These are phyloP conservation scores for Gymnoscopelus braueri DNA, from an alignment of 2,797 vertebrate species.

Conservation along the genomic window DNA sequence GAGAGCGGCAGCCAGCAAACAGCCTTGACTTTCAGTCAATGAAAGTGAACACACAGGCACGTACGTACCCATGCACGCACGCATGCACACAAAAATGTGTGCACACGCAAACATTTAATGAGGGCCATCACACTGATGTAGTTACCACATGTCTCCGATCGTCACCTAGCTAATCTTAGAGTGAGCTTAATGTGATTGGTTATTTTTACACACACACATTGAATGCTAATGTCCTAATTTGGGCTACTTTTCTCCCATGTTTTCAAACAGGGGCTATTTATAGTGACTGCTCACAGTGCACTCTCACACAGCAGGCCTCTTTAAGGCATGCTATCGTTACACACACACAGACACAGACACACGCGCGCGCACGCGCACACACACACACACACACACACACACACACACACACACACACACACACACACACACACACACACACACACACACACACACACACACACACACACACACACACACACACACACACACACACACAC, in stretches of 20 bases:
- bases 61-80: slow-evolving; percentile 4
- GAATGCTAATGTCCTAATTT: slow-evolving; percentile 65
- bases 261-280: slow-evolving; percentile 64
- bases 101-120: slow-evolving; percentile 14
- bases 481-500: slow-evolving; percentile 16
- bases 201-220: slow-evolving; percentile 52
- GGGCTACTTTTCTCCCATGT: slow-evolving; percentile 57
- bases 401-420: slow-evolving; percentile 23
- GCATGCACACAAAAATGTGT: not conserved
- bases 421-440: slow-evolving; percentile 14
- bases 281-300: slow-evolving; percentile 56
- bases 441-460: slow-evolving; percentile 16
- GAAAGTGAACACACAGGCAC: slow-evolving; percentile 1
- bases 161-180: slow-evolving; percentile 50
- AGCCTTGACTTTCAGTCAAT: slow-evolving; percentile 4
- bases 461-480: not conserved
- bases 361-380: slow-evolving; percentile 14
- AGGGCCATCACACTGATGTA: slow-evolving; percentile 19
- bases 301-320: slow-evolving; percentile 46
- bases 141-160: slow-evolving; percentile 38
- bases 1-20: not conserved
- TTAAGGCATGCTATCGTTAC: slow-evolving; percentile 42
- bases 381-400: slow-evolving; percentile 27
- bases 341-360: slow-evolving; percentile 18
- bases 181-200: slow-evolving; percentile 31